Evolutionary conservation across 2,113 vertebrate genomes (phyloP), one percentile per base, ranked within the genome.

Genomic region (Brachyhypopomus gauderio): DNA sequence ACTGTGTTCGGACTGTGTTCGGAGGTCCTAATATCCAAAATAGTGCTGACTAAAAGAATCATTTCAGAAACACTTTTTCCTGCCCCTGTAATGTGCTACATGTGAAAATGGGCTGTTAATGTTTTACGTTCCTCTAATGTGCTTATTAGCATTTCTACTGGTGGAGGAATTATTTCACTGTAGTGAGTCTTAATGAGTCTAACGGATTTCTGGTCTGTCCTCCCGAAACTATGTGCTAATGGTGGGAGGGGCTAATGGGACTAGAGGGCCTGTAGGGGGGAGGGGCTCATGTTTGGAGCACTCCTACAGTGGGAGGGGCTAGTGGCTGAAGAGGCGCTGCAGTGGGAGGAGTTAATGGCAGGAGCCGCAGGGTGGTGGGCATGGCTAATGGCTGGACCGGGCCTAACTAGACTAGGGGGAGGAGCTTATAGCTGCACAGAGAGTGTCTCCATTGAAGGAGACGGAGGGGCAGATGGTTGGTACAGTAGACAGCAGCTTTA

Each of bases 391-490:
- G 4, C 23, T 38, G 67, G 23, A 17, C 66, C 66, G 66, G 25
- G 8, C 72, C 45, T 52, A 11, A 30, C 30, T 30, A 30, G 30
- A 30, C 30, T 52, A 14, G 8, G 9, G 75, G 41, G 77, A 71
- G 34, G 60, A 71, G 34, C 17, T 5, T 19, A 60, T 71, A 22
- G 48, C 62, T 72, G 9, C 34, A 48, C n/a, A 82, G 59, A 72
- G 63, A 77, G 64, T 36, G 78, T 1, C 85, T 82, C 86, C 83
- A 82, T 56, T 86, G 87, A 84, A 75, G 79, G 83, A 87, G 80
- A 81, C 45, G 11, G 83, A 80, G 79, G 45, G 87, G 87, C 91
- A 94, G 92, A 93, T 92, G 92, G 92, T 85, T 89, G 90, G 77
- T 80, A 83, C 84, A 83, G 88, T 90, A 91, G 92, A 92, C 91